phyloP scores from a whole-genome alignment of 2,797 vertebrate genomes.

The Setipinna tenuifilis region DNA sequence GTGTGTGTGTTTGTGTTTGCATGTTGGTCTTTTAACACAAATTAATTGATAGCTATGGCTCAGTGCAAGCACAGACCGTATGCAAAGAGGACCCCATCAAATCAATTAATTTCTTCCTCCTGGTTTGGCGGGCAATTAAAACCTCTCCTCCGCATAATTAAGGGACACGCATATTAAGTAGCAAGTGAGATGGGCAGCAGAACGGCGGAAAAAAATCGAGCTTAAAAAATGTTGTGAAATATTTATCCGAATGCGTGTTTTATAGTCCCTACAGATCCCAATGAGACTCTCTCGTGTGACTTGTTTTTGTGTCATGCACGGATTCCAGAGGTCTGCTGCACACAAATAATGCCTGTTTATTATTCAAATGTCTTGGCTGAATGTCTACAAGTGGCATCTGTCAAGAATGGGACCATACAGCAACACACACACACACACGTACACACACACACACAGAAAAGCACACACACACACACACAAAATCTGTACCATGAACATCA shows the following conservation, averaged over 20 bases:
- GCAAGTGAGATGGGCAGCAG: neutral
- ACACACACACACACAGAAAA: too few relatives aligned
- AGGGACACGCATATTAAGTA: conserved; percentile 36
- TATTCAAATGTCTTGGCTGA: conserved; percentile 8
- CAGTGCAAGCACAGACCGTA: conserved; percentile 30
- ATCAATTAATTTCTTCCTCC: conserved; percentile 43
- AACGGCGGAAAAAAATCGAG: conserved; percentile 9
- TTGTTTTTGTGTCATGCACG: neutral
- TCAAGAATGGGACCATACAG: neutral
- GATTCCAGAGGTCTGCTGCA: neutral
- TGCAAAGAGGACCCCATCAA: conserved; percentile 43
- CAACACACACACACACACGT: neutral
- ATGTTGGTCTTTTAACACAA: conserved; percentile 37
- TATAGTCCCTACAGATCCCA: neutral
- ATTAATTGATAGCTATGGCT: conserved; percentile 42
- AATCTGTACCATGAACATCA: too few relatives aligned
- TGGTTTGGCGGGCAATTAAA: conserved; percentile 50
- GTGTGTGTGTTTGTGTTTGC: conserved; percentile 35
- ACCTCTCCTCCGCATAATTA: conserved; percentile 41
- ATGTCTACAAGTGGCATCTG: conserved; percentile 14
- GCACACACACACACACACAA: too few relatives aligned
- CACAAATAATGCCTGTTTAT: neutral
- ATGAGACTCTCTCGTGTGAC: neutral
- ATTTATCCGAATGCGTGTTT: conserved; percentile 7
- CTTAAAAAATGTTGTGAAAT: conserved; percentile 10